Percentiles rank a stretch among this genome's conserved stretches.
Evolutionary conservation across 1,140 invertebrate species (phyloP).

Genomic region (Agrypnia vestita): DNA sequence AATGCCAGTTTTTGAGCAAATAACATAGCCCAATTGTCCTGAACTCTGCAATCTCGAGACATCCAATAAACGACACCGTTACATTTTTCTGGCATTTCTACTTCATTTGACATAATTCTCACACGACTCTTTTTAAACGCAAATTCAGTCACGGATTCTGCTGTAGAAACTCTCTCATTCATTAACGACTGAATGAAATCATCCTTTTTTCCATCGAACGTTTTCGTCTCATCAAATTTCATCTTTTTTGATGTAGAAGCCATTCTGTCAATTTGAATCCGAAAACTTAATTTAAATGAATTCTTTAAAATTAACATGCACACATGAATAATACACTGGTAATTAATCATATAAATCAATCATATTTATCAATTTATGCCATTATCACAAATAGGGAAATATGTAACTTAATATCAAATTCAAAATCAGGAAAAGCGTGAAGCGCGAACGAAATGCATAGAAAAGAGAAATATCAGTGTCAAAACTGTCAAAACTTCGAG

Average conservation of each 20-base stretch:
- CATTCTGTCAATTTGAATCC: conserved; percentile 24
- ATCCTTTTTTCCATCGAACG: conserved; percentile 1
- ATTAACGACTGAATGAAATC: conserved; percentile 67
- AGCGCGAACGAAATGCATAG: no score
- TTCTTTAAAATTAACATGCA: no score
- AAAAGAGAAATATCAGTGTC: no score
- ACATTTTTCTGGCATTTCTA: conserved; percentile 78
- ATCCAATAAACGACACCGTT: conserved; percentile 91
- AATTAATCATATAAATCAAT: no score
- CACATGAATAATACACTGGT: no score
- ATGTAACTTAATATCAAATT: no score
- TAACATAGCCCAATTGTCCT: conserved; percentile 94
- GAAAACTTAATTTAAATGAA: no score
- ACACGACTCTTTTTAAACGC: conserved; percentile 88
- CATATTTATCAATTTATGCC: no score
- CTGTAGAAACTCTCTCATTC: conserved; percentile 70
- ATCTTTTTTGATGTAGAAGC: conserved; percentile 51
- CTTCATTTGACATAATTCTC: conserved; percentile 77
- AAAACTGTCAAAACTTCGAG: no score
- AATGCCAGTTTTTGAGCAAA: conserved; percentile 90
- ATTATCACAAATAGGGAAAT: no score
- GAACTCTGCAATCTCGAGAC: conserved; percentile 88
- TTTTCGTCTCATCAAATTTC: conserved; percentile 23
- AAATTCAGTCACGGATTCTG: conserved; percentile 78
- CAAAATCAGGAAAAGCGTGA: no score